Conservation (phyloP, 1,140 invertebrate species). For the Oreohelix idahoensis region DNA sequence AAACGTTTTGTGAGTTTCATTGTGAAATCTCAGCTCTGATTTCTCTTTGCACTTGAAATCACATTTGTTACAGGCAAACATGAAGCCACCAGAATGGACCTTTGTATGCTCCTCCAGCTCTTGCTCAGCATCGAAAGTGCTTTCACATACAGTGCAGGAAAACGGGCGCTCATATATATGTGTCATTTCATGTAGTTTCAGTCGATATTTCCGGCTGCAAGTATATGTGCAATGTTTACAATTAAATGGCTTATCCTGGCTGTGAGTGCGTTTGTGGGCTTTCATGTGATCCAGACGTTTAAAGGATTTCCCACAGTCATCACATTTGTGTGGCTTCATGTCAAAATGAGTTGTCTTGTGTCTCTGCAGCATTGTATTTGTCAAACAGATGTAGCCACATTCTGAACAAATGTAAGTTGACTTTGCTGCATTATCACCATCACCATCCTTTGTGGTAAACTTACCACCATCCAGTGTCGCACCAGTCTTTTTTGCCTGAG, state of each 20-base stretch:
- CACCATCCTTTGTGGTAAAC: not conserved
- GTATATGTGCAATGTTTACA: constrained; percentile 88
- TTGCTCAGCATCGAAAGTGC: not conserved
- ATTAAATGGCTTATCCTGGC: constrained; percentile 96
- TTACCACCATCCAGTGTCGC: not conserved
- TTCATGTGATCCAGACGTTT: constrained; percentile 93
- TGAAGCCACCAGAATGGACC: constrained; percentile 1
- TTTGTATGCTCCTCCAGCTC: not conserved
- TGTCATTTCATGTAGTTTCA: constrained; percentile 33
- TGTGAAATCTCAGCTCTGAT: not conserved
- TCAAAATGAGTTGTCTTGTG: constrained; percentile 27
- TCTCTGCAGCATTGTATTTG: constrained; percentile 23
- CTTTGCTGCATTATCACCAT: constrained; percentile 1
- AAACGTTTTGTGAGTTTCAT: not conserved
- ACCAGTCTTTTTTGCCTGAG: constrained; percentile 10
- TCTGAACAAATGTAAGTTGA: constrained; percentile 9
- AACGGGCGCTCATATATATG: not conserved
- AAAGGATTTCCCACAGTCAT: constrained; percentile 93
- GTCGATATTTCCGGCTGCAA: constrained; percentile 51
- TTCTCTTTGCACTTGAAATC: constrained; percentile 14
- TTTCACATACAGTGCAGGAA: constrained; percentile 7
- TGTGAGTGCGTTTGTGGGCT: constrained; percentile 94
- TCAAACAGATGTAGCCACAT: constrained; percentile 22
- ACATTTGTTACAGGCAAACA: constrained; percentile 18
- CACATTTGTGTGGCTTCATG: constrained; percentile 79